A percentile compares a stretch with the other conserved stretches of the same genome.
phyloP scores from a whole-genome alignment of 2,888 invertebrate genomes.

The Julus scanicus region DNA sequence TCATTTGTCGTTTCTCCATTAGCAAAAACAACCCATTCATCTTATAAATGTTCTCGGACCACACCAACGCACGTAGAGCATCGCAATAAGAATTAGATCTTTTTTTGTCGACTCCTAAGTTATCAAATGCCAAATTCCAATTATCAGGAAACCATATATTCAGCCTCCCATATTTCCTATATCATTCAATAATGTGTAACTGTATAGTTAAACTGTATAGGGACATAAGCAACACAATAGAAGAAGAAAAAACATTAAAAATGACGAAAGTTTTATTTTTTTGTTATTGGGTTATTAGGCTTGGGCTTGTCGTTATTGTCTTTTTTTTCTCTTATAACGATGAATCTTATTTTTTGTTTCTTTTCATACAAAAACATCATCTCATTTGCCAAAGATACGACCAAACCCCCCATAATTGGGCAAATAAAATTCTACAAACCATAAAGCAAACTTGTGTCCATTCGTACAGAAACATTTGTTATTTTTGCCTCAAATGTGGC shows the following conservation, averaged over 20 bases:
- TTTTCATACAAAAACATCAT: not conserved
- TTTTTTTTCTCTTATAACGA: not conserved
- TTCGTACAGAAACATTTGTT: too few relatives aligned
- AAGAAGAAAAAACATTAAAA: not conserved
- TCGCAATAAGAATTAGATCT: not conserved
- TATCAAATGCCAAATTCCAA: slow-evolving; percentile 25
- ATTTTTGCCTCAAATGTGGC: too few relatives aligned
- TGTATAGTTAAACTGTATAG: not conserved
- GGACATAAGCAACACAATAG: not conserved
- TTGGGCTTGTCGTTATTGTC: not conserved
- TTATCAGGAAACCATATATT: slow-evolving; percentile 22
- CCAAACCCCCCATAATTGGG: not conserved
- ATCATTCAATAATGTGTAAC: not conserved
- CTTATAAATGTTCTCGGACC: not conserved
- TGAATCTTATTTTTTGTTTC: not conserved
- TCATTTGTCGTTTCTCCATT: slow-evolving; percentile 19
- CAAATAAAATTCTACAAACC: not conserved
- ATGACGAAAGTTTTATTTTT: not conserved
- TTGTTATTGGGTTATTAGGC: slow-evolving; percentile 17
- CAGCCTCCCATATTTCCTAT: not conserved
- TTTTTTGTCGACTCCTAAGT: not conserved
- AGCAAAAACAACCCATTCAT: slow-evolving; percentile 30
- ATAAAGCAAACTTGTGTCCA: too few relatives aligned
- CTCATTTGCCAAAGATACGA: slow-evolving; percentile 12
- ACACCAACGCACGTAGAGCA: not conserved